A percentile compares a stretch with the other conserved stretches of the same genome.
Evolutionary conservation across 2,113 vertebrate species (phyloP).

Genomic region (Nannospalax galili): DNA sequence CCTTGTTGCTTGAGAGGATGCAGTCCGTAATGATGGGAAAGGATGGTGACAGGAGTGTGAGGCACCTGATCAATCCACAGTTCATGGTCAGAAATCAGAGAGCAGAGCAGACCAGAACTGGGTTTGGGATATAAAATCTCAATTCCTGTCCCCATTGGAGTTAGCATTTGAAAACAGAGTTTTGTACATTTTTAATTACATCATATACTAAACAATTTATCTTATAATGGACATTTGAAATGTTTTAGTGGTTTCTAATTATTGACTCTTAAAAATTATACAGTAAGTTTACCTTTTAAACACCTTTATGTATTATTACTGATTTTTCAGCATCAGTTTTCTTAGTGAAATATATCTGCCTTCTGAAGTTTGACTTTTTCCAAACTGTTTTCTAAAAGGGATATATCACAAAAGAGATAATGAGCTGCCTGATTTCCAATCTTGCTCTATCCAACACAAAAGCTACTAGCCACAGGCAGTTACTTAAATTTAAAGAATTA

Average conservation of each 20-base stretch:
- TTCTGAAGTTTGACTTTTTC: slow-evolving; percentile 26
- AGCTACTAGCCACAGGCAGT: not conserved
- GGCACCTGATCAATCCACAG: too few species aligned
- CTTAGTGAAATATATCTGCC: not conserved
- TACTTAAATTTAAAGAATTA: slow-evolving; percentile 45
- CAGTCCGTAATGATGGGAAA: too few species aligned
- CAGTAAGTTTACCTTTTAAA: not conserved
- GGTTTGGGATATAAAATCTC: too few species aligned
- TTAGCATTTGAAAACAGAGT: not conserved
- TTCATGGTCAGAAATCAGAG: too few species aligned
- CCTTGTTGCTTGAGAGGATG: too few species aligned
- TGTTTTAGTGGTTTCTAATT: not conserved
- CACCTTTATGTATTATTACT: not conserved
- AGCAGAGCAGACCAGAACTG: too few species aligned
- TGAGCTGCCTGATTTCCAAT: not conserved
- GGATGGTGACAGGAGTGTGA: too few species aligned
- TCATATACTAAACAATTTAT: not conserved
- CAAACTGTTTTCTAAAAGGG: not conserved
- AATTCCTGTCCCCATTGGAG: not conserved
- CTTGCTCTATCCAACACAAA: not conserved
- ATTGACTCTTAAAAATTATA: slow-evolving; percentile 4
- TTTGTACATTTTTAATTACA: not conserved
- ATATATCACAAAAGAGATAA: not conserved
- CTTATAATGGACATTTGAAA: not conserved
- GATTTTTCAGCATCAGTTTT: not conserved